These are phyloP conservation scores for Urocynchramus pylzowi DNA, from an alignment of 2,113 vertebrate genomes.

Conservation along the genomic window DNA sequence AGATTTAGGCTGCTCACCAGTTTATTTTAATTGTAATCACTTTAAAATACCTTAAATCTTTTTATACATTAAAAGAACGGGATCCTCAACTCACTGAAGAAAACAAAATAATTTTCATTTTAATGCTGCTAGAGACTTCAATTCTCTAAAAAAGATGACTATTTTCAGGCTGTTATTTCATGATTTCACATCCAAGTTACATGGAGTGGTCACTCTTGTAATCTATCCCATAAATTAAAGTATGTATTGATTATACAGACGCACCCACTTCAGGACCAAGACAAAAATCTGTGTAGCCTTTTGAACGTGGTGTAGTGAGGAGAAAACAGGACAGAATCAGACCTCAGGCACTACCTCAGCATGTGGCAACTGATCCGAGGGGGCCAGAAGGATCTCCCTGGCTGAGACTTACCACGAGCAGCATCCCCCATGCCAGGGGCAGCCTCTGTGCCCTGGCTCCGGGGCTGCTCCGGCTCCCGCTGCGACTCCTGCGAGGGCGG, in stretches of 20 bases:
- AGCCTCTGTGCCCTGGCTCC: slow-evolving; percentile 23
- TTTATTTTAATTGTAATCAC: neutral
- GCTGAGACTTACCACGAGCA: slow-evolving; percentile 63
- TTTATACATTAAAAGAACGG: neutral
- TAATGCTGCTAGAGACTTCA: neutral
- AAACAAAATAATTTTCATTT: neutral
- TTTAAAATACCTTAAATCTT: neutral
- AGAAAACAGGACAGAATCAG: neutral
- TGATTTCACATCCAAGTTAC: neutral
- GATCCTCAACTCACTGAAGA: neutral
- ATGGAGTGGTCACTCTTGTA: neutral
- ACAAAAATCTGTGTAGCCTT: neutral
- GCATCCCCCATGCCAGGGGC: slow-evolving; percentile 31
- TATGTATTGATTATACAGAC: neutral
- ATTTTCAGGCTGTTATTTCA: neutral
- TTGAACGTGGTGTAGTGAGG: neutral
- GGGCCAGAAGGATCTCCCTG: fast-evolving
- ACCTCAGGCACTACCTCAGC: neutral
- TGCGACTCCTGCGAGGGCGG: slow-evolving; percentile 44
- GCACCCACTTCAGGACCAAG: neutral
- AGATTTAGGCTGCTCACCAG: neutral
- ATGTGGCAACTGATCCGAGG: fast-evolving
- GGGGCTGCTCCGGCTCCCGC: slow-evolving; percentile 61
- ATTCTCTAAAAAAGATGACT: neutral
- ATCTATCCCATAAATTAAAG: neutral